These are phyloP conservation scores for Dynastes hyllus DNA, from an alignment of 2,888 invertebrate genomes.

Conservation along the genomic window DNA sequence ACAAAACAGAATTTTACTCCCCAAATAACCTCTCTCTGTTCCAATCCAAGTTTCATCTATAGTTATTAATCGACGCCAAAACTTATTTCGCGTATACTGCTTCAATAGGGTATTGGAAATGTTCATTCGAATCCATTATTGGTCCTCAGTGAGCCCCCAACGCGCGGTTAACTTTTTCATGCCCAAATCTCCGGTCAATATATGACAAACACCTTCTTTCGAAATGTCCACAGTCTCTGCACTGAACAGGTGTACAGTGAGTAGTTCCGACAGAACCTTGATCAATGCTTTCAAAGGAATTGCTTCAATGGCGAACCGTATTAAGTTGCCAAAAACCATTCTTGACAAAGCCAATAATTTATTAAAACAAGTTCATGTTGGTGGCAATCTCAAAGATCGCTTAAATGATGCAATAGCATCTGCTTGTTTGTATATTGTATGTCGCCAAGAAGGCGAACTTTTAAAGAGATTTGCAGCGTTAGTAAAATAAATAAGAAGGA, in stretches of 20 bases:
- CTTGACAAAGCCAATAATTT: slow-evolving; percentile 96
- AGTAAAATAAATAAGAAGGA: slow-evolving; percentile 99
- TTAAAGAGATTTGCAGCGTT: slow-evolving; percentile 99
- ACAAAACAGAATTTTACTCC: too few relatives aligned
- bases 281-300: slow-evolving; percentile 98
- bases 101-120: too few relatives aligned
- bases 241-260: slow-evolving; percentile 83
- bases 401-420: slow-evolving; percentile 99
- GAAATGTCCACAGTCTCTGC: too few relatives aligned
- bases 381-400: slow-evolving; percentile 92
- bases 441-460: slow-evolving; percentile 98
- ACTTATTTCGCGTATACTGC: too few relatives aligned
- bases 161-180: too few relatives aligned
- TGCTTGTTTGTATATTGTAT: slow-evolving; percentile 98
- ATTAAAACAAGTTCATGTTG: slow-evolving; percentile 99
- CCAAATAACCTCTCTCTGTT: too few relatives aligned
- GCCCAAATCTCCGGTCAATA: too few relatives aligned
- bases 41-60: too few relatives aligned
- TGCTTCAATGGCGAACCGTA: slow-evolving; percentile 97
- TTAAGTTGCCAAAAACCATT: slow-evolving; percentile 97
- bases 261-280: slow-evolving; percentile 95
- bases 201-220: too few relatives aligned
- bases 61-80: too few relatives aligned
- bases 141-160: too few relatives aligned
- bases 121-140: too few relatives aligned